Evolutionary conservation across 2,888 invertebrate genomes (phyloP).

Genomic region (Rhyacophila evoluta): DNA sequence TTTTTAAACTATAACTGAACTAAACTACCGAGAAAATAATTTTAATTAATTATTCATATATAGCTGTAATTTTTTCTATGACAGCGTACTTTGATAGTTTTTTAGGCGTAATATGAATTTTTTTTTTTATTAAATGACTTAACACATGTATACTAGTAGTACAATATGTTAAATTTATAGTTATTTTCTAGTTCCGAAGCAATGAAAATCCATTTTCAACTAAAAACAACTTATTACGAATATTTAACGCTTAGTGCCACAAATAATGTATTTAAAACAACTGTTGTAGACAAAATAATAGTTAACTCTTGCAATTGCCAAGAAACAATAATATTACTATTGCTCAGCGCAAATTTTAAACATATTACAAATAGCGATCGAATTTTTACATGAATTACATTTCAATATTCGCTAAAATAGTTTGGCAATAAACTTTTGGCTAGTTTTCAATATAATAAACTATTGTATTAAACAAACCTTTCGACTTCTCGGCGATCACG

Average conservation of each 20-base stretch:
- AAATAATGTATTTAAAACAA: too few species aligned
- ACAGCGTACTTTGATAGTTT: too few species aligned
- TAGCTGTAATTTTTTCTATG: too few species aligned
- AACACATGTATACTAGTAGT: too few species aligned
- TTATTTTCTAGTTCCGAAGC: background rate
- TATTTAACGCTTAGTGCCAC: background rate
- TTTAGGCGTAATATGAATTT: too few species aligned
- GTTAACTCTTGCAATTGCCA: background rate
- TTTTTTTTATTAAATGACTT: too few species aligned
- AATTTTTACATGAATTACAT: background rate
- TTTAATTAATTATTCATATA: too few species aligned
- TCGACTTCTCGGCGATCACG: background rate
- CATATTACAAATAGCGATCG: background rate
- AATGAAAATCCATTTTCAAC: constrained; percentile 12
- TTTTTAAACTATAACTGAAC: too few species aligned
- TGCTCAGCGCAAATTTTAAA: background rate
- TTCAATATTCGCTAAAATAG: background rate
- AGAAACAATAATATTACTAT: background rate
- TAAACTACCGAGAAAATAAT: too few species aligned
- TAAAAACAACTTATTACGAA: background rate
- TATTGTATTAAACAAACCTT: background rate
- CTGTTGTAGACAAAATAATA: too few species aligned
- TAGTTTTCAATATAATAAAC: background rate
- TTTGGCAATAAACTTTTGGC: background rate
- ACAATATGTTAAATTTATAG: too few species aligned